Conservation (phyloP, 2,113 vertebrate genomes). For the Tenebrosternarchus preto region DNA sequence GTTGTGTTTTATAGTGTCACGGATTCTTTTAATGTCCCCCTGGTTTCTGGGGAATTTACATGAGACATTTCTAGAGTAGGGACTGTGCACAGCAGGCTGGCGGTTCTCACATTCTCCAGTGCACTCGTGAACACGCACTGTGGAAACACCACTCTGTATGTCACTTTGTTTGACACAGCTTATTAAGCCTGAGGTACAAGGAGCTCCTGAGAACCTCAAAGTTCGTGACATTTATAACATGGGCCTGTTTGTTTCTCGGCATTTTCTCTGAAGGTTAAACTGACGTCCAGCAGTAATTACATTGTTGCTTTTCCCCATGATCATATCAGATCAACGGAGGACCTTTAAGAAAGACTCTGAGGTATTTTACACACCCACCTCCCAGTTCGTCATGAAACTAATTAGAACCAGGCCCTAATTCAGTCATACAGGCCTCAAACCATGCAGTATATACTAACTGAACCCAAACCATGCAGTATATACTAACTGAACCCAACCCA, state of each 20-base stretch:
- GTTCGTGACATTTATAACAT: constrained; percentile 77
- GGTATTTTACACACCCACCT: constrained; percentile 34
- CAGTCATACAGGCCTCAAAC: constrained; percentile 4
- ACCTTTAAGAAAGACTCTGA: constrained; percentile 43
- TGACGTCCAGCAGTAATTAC: constrained; percentile 64
- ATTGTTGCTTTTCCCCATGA: constrained; percentile 57
- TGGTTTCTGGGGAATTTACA: background rate
- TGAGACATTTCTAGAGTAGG: background rate
- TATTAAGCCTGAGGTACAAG: constrained; percentile 62
- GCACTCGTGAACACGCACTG: background rate
- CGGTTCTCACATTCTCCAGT: background rate
- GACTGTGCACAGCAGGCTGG: background rate
- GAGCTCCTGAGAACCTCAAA: constrained; percentile 67
- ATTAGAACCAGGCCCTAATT: constrained; percentile 37
- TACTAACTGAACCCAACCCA: no score
- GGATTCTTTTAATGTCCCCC: background rate
- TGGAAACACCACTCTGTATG: constrained; percentile 44
- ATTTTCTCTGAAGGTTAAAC: constrained; percentile 78
- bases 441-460: background rate
- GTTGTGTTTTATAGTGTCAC: background rate
- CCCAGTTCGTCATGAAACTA: constrained; percentile 15
- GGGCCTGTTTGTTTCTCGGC: constrained; percentile 66
- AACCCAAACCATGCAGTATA: no score
- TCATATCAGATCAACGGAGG: constrained; percentile 56
- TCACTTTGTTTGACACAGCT: constrained; percentile 57